Evolutionary conservation across 2,888 invertebrate species (phyloP).

Genomic region (Pristionchus mayeri): DNA sequence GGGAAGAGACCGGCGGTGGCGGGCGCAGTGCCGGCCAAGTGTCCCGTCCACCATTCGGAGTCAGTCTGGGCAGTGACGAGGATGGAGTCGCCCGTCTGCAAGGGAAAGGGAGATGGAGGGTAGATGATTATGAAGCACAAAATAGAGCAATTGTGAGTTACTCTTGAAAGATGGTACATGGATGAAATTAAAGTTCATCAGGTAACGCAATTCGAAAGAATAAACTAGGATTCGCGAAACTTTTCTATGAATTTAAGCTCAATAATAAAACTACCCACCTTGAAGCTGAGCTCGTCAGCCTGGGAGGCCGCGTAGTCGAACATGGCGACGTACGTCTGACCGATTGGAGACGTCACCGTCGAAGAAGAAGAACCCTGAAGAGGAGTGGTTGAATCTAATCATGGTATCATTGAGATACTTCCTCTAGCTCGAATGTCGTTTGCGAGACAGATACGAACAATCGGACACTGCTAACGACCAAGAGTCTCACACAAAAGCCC

Average conservation of each 20-base stretch:
- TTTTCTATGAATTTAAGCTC: no score
- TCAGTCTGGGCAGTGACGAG: conserved; percentile 63
- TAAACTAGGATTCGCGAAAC: no score
- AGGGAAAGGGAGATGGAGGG: neutral
- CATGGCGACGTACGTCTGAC: conserved; percentile 57
- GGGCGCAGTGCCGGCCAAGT: conserved; percentile 52
- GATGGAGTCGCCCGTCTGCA: conserved; percentile 60
- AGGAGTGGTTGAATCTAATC: neutral
- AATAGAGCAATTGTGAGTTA: no score
- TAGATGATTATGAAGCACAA: neutral
- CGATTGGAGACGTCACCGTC: conserved; percentile 53
- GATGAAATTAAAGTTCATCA: no score
- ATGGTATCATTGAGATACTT: no score
- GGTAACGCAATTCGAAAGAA: no score
- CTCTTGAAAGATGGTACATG: no score
- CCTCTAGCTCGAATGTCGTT: no score
- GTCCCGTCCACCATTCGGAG: conserved; percentile 74
- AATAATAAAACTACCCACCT: conserved; percentile 34
- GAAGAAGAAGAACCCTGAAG: neutral
- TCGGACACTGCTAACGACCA: no score
- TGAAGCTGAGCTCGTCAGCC: conserved; percentile 72
- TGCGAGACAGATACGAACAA: no score
- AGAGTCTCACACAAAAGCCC: no score
- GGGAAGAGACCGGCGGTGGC: conserved; percentile 68
- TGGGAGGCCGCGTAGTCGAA: conserved; percentile 75